Percentiles rank a stretch among this genome's conserved stretches.
Evolutionary conservation across 2,888 invertebrate genomes (phyloP).

Genomic region (Synergus itoensis): DNA sequence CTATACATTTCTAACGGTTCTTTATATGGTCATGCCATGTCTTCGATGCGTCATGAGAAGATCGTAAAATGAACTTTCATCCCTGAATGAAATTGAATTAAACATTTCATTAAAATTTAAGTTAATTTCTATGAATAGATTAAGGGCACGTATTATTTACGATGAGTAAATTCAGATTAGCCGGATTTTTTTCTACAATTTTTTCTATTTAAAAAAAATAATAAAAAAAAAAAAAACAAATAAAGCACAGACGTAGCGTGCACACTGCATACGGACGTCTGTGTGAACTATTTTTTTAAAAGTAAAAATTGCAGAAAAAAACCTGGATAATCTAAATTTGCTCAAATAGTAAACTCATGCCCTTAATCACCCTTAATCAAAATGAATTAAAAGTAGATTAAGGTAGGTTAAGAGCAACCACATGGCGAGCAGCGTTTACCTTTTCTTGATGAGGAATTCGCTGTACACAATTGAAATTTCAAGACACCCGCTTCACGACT

Average conservation of each 20-base stretch:
- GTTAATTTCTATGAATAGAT: too few relatives aligned
- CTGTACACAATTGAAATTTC: neutral
- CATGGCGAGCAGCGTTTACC: neutral
- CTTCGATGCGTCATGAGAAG: neutral
- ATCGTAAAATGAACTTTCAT: conserved; percentile 1
- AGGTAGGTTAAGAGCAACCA: neutral
- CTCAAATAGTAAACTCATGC: too few relatives aligned
- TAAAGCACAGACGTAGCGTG: too few relatives aligned
- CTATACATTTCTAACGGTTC: neutral
- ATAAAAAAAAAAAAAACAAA: too few relatives aligned
- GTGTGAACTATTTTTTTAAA: too few relatives aligned
- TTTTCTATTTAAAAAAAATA: too few relatives aligned
- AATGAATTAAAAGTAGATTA: neutral
- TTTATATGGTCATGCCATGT: neutral
- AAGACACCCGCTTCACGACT: conserved; percentile 10
- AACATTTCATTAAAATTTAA: neutral
- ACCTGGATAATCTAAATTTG: too few relatives aligned
- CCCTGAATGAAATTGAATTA: neutral
- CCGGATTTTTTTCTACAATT: too few relatives aligned
- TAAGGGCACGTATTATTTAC: too few relatives aligned
- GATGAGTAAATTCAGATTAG: too few relatives aligned
- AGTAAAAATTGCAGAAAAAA: too few relatives aligned
- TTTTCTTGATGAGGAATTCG: neutral
- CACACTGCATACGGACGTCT: too few relatives aligned
- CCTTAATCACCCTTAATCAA: neutral